Evolutionary conservation across 2,888 invertebrate genomes (phyloP).

Genomic region (Plebejus anna): DNA sequence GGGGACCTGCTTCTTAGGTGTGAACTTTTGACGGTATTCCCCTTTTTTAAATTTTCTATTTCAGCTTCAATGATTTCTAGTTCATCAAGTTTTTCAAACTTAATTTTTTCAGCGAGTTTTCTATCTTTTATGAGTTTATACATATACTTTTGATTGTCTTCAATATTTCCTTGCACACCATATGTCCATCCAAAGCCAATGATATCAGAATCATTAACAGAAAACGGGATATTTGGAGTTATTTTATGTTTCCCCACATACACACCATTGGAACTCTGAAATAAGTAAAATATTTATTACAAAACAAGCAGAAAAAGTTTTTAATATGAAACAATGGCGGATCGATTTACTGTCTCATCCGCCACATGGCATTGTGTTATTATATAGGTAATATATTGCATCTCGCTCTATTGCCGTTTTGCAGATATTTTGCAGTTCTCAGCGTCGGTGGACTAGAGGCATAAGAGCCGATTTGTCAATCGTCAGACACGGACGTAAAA

Average conservation of each 20-base stretch:
- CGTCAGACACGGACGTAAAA: too few species aligned
- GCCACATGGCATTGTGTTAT: too few species aligned
- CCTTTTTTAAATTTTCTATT: conserved; percentile 40
- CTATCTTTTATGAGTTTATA: conserved; percentile 56
- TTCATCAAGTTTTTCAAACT: conserved; percentile 55
- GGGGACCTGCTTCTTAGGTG: conserved; percentile 38
- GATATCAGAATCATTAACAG: conserved; percentile 63
- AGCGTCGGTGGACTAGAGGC: too few species aligned
- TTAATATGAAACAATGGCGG: neutral
- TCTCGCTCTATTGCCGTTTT: too few species aligned
- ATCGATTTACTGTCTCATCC: too few species aligned
- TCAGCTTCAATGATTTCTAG: conserved; percentile 49
- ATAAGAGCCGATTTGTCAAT: too few species aligned
- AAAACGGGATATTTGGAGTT: conserved; percentile 51
- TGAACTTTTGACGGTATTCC: neutral
- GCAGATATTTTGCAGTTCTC: too few species aligned
- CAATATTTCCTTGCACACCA: conserved; percentile 49
- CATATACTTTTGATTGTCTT: conserved; percentile 60
- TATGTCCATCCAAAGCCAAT: conserved; percentile 77
- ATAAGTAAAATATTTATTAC: neutral
- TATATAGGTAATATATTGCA: too few species aligned
- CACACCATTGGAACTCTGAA: conserved; percentile 81
- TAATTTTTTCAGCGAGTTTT: conserved; percentile 46
- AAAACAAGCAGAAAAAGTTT: neutral
- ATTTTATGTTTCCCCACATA: conserved; percentile 72